Percentiles rank a stretch among this genome's conserved stretches.
These are phyloP conservation scores for Drosophila mimetica DNA, from an alignment of 2,888 invertebrate species.

Conservation along the genomic window DNA sequence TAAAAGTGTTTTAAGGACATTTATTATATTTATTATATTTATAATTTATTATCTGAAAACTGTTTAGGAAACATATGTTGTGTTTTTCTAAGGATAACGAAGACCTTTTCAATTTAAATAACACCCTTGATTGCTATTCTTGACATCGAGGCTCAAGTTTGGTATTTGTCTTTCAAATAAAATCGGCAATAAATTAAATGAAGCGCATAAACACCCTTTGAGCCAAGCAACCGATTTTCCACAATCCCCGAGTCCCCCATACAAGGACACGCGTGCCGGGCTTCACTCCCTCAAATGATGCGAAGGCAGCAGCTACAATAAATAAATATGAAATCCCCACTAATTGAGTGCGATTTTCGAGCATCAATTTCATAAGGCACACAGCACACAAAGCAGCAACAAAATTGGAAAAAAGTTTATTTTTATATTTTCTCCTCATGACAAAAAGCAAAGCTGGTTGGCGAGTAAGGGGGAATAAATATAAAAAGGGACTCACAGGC, in stretches of 20 bases:
- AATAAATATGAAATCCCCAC: conserved; percentile 79
- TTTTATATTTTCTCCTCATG: conserved; percentile 34
- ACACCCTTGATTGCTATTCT: background rate
- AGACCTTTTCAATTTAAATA: background rate
- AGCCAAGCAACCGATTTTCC: conserved; percentile 1
- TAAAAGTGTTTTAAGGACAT: background rate
- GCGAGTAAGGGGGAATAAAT: conserved; percentile 59
- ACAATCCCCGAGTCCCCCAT: conserved; percentile 17
- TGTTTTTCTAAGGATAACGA: background rate
- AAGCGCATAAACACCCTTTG: conserved; percentile 70
- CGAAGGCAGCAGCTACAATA: conserved; percentile 62
- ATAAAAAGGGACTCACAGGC: conserved; percentile 60
- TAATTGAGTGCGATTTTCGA: conserved; percentile 80
- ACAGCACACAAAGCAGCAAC: conserved; percentile 40
- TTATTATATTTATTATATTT: background rate
- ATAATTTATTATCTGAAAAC: background rate
- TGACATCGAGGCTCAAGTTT: background rate
- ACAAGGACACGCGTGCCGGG: conserved; percentile 55
- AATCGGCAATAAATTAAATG: conserved; percentile 67
- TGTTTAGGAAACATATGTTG: background rate
- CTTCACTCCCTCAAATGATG: conserved; percentile 8
- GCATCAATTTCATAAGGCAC: conserved; percentile 78
- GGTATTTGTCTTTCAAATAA: conserved; percentile 14
- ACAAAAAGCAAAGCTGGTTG: conserved; percentile 20
- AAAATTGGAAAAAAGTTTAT: conserved; percentile 63